Evolutionary conservation across 1,140 invertebrate genomes (phyloP), one percentile per base, ranked within the genome.

Genomic region (Spodoptera frugiperda): DNA sequence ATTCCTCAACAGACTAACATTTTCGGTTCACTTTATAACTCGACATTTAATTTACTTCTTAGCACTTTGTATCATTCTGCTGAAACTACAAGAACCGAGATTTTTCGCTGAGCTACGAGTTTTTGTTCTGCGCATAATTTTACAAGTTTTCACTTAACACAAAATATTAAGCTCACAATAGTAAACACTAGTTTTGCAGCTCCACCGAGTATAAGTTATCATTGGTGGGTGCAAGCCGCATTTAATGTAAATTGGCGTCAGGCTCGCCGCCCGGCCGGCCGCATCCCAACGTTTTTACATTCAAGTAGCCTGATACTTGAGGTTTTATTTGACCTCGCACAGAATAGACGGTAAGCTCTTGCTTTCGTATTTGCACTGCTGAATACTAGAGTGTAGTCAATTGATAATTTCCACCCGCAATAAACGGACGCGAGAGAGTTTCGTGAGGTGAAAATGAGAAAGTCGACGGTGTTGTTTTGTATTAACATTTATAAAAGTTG

Each of bases 211-310:
- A 87, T 88, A 84, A 92, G 85, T 85, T 90, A 90, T 90, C 86
- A 88, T 85, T 85, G 79, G 83, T 79, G 83, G 83, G 75, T 82
- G 89, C 83, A 82, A 82, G 84, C 89, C 90, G 89, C 89, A 91
- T 90, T 91, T 91, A 92, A 92, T 92, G 89, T 91, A 92, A 92
- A 91, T 92, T 90, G 89, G 82, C 85, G 88, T 84, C 84, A 85
- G 83, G 80, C 84, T 82, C 79, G 80, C 79, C 82, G 80, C 83
- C 21, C 75, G 74, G 54, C 78, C 82, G 57, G 78, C 81, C 83
- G 83, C 84, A 85, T 88, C 83, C 81, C 81, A 87, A 86, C 81
- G 85, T 89, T 91, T 91, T 91, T 88, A 86, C 85, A 88, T 90
- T 88, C 87, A 89, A 90, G 87, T 89, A 89, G 87, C 84, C 25